These are phyloP conservation scores for Abramis brama DNA, from an alignment of 2,113 vertebrate species.

Conservation along the genomic window DNA sequence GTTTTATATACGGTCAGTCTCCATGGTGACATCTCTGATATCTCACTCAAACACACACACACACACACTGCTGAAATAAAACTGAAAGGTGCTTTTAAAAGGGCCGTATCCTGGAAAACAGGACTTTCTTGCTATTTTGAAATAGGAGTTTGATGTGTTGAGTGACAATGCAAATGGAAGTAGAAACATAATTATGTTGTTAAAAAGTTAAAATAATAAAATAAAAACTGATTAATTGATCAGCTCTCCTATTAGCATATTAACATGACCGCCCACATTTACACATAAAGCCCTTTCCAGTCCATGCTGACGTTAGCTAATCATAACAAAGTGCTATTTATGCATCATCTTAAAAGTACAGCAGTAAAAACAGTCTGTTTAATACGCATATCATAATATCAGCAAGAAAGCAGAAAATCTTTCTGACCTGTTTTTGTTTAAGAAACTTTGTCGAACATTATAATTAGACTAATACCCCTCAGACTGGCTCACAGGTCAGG, in stretches of 20 bases:
- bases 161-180: no score
- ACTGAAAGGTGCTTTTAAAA: background rate
- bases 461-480: background rate
- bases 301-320: background rate
- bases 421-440: background rate
- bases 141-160: no score
- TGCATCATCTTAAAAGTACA: background rate
- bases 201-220: no score
- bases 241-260: no score
- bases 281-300: background rate
- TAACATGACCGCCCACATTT: background rate
- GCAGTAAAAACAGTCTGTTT: background rate
- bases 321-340: background rate
- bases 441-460: background rate
- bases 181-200: no score
- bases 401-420: no score
- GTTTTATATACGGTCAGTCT: background rate
- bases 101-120: background rate
- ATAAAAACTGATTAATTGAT: no score
- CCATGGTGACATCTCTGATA: background rate
- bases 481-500: background rate
- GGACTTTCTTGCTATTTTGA: background rate
- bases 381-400: background rate
- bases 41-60: background rate
- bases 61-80: background rate